These are phyloP conservation scores for Heliconius sara DNA, from an alignment of 2,888 invertebrate species.

Conservation along the genomic window DNA sequence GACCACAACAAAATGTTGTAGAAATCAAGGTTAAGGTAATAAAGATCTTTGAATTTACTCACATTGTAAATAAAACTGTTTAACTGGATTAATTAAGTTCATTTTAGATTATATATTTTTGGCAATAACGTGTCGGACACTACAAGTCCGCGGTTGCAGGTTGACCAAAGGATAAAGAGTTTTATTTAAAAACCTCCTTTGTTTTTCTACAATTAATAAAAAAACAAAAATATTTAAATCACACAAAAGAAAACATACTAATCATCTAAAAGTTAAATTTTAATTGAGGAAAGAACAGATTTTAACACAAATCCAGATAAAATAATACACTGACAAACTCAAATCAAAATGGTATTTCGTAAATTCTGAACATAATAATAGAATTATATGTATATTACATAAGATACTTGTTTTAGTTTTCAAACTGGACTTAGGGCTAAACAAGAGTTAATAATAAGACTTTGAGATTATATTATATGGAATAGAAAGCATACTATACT, in stretches of 20 bases:
- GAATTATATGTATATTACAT: not conserved
- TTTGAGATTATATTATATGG: conserved; percentile 9
- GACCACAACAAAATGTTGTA: not conserved
- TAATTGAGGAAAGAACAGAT: conserved; percentile 7
- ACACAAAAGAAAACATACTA: not conserved
- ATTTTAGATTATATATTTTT: not conserved
- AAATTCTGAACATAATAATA: not conserved
- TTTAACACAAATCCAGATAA: not conserved
- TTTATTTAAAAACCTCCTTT: not conserved
- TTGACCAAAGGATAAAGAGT: not conserved
- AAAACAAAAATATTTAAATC: not conserved
- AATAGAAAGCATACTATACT: conserved; percentile 12
- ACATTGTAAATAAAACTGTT: not conserved
- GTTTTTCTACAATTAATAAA: not conserved
- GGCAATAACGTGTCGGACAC: not conserved
- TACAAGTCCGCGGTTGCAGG: not conserved
- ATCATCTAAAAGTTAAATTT: conserved; percentile 12
- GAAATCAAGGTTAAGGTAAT: not conserved
- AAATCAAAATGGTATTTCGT: not conserved
- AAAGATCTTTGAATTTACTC: no score
- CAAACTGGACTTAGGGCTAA: conserved; percentile 9
- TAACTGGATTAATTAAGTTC: not conserved
- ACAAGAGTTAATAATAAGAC: conserved; percentile 2
- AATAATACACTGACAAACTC: not conserved
- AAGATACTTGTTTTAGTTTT: not conserved